phyloP scores from a whole-genome alignment of 2,113 vertebrate species.

The Ptilonorhynchus violaceus region DNA sequence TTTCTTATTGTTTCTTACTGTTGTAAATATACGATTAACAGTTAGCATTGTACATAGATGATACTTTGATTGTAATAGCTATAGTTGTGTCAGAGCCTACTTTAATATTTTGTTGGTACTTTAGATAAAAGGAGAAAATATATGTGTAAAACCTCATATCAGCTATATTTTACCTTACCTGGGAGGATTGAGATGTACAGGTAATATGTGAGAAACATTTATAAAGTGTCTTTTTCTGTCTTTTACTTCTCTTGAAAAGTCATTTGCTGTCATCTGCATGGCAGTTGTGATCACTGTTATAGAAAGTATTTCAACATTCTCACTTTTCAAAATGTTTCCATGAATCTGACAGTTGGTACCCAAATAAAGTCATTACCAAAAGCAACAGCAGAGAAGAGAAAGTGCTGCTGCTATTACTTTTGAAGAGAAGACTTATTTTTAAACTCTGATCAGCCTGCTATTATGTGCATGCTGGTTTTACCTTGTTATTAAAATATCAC shows the following conservation, averaged over 20 bases:
- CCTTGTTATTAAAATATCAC: slow-evolving; percentile 49
- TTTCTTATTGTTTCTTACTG: neutral
- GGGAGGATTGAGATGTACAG: neutral
- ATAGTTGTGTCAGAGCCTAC: neutral
- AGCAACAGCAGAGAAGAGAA: neutral
- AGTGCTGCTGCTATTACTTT: slow-evolving; percentile 12
- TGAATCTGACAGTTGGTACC: slow-evolving; percentile 35
- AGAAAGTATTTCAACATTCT: slow-evolving; percentile 4
- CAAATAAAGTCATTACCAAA: slow-evolving; percentile 27
- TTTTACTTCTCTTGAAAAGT: neutral
- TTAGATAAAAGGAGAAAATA: neutral
- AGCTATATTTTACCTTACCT: neutral
- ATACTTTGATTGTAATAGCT: neutral
- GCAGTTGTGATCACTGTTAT: slow-evolving; percentile 16
- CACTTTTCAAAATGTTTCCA: slow-evolving; percentile 10
- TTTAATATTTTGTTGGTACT: neutral
- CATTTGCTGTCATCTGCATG: slow-evolving; percentile 22
- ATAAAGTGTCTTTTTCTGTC: neutral
- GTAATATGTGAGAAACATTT: neutral
- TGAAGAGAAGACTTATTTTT: slow-evolving; percentile 22
- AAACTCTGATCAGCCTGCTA: neutral
- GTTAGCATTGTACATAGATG: neutral
- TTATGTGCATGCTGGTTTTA: slow-evolving; percentile 21
- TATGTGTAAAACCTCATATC: neutral
- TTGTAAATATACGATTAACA: neutral